phyloP scores from a whole-genome alignment of 2,888 invertebrate genomes.

The Deroplatys truncata region DNA sequence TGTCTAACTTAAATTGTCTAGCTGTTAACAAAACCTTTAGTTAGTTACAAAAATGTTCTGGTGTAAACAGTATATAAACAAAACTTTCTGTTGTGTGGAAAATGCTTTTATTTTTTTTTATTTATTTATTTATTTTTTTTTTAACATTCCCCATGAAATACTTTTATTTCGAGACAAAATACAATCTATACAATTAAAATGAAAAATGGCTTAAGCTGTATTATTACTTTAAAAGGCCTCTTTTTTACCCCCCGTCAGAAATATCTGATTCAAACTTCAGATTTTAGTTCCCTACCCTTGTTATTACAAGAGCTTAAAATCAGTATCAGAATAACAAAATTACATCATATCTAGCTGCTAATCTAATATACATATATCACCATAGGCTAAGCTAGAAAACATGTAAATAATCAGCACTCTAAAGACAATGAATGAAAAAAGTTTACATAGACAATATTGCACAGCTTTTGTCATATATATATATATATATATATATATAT shows the following conservation, averaged over 20 bases:
- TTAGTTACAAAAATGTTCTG: no score
- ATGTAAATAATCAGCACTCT: neutral
- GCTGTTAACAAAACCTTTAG: no score
- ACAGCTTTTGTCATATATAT: neutral
- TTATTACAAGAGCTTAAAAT: neutral
- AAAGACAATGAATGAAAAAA: neutral
- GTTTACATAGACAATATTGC: neutral
- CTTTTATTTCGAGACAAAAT: neutral
- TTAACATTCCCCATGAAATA: neutral
- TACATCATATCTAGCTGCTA: neutral
- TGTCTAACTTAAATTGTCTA: no score
- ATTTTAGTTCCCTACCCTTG: neutral
- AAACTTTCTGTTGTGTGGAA: no score
- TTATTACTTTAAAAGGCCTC: neutral
- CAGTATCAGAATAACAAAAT: neutral
- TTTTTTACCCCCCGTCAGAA: neutral
- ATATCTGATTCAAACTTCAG: neutral
- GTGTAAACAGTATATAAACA: no score
- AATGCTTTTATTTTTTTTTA: no score
- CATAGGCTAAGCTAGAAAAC: neutral
- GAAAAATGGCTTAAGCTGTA: neutral
- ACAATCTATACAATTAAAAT: neutral
- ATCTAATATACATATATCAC: neutral
- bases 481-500: no score
- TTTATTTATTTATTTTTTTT: no score